Conservation (phyloP, 1,140 invertebrate genomes). For the Chymomyza costata region DNA sequence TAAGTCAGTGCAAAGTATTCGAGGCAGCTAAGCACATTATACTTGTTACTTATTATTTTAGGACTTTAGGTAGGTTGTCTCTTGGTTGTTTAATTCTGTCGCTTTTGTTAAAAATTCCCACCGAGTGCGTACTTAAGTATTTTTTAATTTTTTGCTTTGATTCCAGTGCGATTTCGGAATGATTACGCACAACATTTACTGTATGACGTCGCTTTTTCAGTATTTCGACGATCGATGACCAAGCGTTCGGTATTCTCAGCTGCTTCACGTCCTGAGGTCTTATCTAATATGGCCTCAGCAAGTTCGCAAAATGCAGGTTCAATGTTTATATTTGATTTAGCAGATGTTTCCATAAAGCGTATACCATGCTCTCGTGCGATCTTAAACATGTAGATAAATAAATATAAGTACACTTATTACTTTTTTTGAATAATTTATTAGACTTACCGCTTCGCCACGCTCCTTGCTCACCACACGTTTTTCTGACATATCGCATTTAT, state of each 20-base stretch:
- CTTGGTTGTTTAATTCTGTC: conserved; percentile 20
- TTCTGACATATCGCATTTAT: conserved; percentile 99
- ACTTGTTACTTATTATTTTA: conserved; percentile 28
- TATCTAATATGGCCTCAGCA: conserved; percentile 96
- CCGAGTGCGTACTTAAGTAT: conserved; percentile 20
- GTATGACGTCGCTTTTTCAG: conserved; percentile 74
- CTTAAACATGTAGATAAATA: conserved; percentile 76
- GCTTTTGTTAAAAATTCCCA: conserved; percentile 32
- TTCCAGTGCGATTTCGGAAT: conserved; percentile 13
- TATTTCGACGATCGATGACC: conserved; percentile 79
- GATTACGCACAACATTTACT: conserved; percentile 74
- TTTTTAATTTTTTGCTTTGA: conserved; percentile 18
- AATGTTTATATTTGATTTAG: conserved; percentile 98
- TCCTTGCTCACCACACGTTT: conserved; percentile 95
- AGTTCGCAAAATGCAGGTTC: conserved; percentile 97
- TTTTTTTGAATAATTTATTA: background rate
- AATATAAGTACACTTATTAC: background rate
- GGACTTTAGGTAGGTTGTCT: conserved; percentile 68
- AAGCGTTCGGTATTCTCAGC: conserved; percentile 82
- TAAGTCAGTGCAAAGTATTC: too few species aligned
- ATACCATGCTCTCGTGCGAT: conserved; percentile 98
- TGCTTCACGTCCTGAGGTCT: conserved; percentile 83
- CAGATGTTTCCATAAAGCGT: conserved; percentile 99
- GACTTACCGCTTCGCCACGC: conserved; percentile 88
- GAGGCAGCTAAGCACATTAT: too few species aligned